phyloP scores from a whole-genome alignment of 2,113 vertebrate genomes.

The Thermophis baileyi region DNA sequence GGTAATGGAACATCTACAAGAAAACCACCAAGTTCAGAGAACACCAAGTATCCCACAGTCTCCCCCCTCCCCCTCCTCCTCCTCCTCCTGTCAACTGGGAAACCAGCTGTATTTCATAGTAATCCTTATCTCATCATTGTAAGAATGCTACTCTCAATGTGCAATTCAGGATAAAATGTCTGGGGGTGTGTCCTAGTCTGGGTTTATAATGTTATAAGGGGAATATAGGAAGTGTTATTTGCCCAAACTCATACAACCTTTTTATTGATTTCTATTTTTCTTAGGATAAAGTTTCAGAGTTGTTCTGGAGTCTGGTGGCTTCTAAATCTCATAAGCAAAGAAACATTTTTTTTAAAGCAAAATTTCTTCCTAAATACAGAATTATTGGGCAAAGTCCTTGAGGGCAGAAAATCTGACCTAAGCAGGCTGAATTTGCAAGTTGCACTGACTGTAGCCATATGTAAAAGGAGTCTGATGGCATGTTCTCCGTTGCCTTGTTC shows the following conservation, averaged over 20 bases:
- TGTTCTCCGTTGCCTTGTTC: neutral
- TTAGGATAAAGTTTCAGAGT: neutral
- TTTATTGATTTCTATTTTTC: neutral
- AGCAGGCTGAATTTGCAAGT: neutral
- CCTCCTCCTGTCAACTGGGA: neutral
- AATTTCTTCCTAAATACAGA: neutral
- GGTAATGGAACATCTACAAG: no score
- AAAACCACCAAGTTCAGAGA: no score
- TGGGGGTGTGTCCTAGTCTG: neutral
- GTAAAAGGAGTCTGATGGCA: neutral
- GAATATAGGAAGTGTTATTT: neutral
- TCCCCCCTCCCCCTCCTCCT: no score
- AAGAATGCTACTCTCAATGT: conserved; percentile 16
- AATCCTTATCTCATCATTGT: neutral
- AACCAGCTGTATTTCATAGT: neutral
- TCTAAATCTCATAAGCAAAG: neutral
- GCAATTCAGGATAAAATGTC: neutral
- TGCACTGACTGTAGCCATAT: neutral
- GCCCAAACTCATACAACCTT: neutral
- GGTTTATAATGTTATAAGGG: neutral
- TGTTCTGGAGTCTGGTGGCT: neutral
- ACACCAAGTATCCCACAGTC: no score
- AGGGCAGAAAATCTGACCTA: neutral
- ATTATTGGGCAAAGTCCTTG: neutral
- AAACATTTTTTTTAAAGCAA: neutral